Percentiles rank a stretch among this genome's conserved stretches.
Conservation (phyloP, 2,797 vertebrate genomes). For the Toxotes lorentzi region DNA sequence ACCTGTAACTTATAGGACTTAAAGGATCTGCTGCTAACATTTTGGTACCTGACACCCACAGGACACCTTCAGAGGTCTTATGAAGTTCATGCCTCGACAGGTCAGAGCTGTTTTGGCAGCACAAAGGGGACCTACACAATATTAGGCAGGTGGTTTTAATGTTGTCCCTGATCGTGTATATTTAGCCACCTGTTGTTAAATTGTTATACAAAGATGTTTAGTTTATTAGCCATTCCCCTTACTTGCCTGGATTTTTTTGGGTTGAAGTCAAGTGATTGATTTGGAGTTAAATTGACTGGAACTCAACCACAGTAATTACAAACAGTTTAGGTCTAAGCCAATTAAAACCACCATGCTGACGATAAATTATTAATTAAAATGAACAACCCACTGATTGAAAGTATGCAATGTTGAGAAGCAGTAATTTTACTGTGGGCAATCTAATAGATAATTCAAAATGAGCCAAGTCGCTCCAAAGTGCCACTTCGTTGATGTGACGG, state of each 20-base stretch:
- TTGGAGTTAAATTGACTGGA: constrained; percentile 46
- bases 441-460: constrained; percentile 62
- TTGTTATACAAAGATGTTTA: constrained; percentile 19
- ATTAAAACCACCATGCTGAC: constrained; percentile 60
- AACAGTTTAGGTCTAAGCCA: constrained; percentile 55
- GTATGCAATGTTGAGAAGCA: constrained; percentile 41
- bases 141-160: too few relatives aligned
- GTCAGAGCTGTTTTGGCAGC: too few relatives aligned
- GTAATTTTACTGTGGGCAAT: constrained; percentile 61
- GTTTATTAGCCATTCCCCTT: constrained; percentile 6
- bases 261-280: constrained; percentile 52
- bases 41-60: too few relatives aligned
- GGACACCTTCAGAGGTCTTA: too few relatives aligned
- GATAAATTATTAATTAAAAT: constrained; percentile 63
- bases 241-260: constrained; percentile 33
- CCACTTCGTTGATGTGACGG: constrained; percentile 43
- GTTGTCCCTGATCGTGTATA: background rate
- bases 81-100: too few relatives aligned
- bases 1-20: too few relatives aligned
- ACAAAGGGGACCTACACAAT: too few relatives aligned
- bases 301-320: constrained; percentile 61
- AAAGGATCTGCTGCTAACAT: too few relatives aligned
- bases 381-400: constrained; percentile 49
- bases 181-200: constrained; percentile 14
- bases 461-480: constrained; percentile 50